Base-by-base conservation (phyloP, 2,797 vertebrate genomes). In the Geotrypetes seraphini region DNA sequence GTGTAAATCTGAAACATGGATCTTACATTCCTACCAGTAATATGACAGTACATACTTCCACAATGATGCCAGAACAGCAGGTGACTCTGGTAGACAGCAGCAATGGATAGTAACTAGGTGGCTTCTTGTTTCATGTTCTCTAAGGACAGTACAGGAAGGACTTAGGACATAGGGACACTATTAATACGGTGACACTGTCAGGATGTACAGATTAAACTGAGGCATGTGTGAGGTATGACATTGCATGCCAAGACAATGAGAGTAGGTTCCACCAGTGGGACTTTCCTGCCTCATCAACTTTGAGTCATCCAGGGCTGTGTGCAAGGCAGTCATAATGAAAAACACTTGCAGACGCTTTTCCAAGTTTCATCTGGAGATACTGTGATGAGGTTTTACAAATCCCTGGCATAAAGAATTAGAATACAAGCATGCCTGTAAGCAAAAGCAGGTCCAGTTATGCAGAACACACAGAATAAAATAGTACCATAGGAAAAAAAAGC, bases 21-120 rank as follows among this genome's bases (percentile, higher is more conserved):
- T 74, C 68, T 77, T 62, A 73, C 71, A 79, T 80, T 82, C 76
- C 75, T 65, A 63, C 3, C 3, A 56, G 60, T 71, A 78, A 66
- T 65, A 71, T 68, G 61, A 76, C 64, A 71, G 71, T 56, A 57
- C 74, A 81, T 83, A 69, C 69, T 62, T 78, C 48, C 39, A 22
- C 52, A 67, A 68, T 83, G 82, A 85, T 75, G 68, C 75, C 74
- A 77, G 64, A 50, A 51, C 31, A 81, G 77, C 82, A 85, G 82
- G 80, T 83, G 82, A 82, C 68, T 47, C 54, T 51, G 60, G 68
- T 74, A 69, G 60, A 70, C 64, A 50, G 43, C 36, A 37, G 73
- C 50, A 61, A 59, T 62, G 75, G 68, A 63, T 71, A 63, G 66
- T 45, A 61, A 61, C 53, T 47, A 47, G 25, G 50, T 39, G 50